phyloP scores from a whole-genome alignment of 2,888 invertebrate species.

The Saturnia japonica region DNA sequence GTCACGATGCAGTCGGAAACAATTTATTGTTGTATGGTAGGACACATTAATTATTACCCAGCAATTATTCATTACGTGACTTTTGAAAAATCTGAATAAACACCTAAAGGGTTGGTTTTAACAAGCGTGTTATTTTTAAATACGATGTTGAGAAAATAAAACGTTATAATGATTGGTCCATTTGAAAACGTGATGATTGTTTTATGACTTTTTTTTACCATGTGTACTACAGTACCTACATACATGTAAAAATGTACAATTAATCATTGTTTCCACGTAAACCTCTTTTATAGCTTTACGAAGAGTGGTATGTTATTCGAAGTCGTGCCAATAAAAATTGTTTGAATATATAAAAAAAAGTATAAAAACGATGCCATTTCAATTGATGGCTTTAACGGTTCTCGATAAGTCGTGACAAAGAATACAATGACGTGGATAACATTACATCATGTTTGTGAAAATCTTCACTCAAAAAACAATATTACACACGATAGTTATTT shows the following conservation, averaged over 20 bases:
- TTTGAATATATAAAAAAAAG: slow-evolving; percentile 22
- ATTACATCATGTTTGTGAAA: slow-evolving; percentile 1
- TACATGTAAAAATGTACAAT: too few species aligned
- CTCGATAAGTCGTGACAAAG: slow-evolving; percentile 24
- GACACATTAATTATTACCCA: too few species aligned
- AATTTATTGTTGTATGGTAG: too few species aligned
- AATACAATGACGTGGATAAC: slow-evolving; percentile 3
- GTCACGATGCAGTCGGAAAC: too few species aligned
- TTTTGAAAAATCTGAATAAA: neutral
- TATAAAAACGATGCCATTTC: slow-evolving; percentile 20
- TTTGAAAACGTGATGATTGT: neutral
- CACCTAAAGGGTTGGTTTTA: neutral
- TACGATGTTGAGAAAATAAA: neutral
- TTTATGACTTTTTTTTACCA: too few species aligned
- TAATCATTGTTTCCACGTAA: neutral
- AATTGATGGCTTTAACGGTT: slow-evolving; percentile 25
- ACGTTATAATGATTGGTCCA: neutral
- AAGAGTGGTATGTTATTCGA: slow-evolving; percentile 22
- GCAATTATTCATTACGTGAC: neutral
- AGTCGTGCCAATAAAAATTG: slow-evolving; percentile 27
- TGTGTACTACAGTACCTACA: too few species aligned
- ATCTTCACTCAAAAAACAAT: slow-evolving; percentile 1
- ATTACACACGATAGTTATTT: neutral
- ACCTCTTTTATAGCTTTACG: neutral
- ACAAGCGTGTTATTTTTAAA: neutral